Conservation (phyloP, 1,140 invertebrate genomes). For the Drosophila virilis region DNA sequence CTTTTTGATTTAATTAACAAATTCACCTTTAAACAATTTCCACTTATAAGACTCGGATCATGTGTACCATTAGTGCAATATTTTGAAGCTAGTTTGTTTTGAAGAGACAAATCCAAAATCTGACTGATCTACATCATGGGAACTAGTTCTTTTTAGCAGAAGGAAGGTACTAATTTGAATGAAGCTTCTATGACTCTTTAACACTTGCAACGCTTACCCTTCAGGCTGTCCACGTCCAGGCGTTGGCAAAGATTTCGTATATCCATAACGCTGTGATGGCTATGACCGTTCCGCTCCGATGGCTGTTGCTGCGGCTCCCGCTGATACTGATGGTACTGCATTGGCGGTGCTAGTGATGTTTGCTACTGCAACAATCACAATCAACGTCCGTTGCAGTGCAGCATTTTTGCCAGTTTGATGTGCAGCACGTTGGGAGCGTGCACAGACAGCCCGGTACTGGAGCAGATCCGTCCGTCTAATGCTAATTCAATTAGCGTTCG, state of each 20-base stretch:
- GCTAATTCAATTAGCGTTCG: conserved; percentile 72
- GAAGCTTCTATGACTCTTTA: neutral
- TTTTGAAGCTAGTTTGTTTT: no score
- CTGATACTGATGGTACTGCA: conserved; percentile 34
- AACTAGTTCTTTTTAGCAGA: conserved; percentile 1
- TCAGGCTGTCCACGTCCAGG: conserved; percentile 53
- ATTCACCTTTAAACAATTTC: no score
- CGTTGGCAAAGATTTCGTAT: conserved; percentile 66
- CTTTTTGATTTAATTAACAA: no score
- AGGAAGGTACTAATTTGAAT: neutral
- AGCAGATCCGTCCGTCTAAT: conserved; percentile 35
- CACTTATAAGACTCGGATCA: no score
- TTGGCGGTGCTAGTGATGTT: neutral
- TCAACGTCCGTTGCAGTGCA: conserved; percentile 73
- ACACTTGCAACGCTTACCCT: conserved; percentile 36
- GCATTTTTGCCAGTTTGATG: conserved; percentile 71
- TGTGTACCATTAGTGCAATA: no score
- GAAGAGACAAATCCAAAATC: no score
- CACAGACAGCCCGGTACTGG: conserved; percentile 22
- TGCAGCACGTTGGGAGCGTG: conserved; percentile 1
- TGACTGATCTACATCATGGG: neutral
- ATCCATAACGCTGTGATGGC: conserved; percentile 48
- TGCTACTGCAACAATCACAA: conserved; percentile 6
- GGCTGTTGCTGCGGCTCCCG: conserved; percentile 23
- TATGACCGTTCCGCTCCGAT: conserved; percentile 17